A percentile compares a stretch with the other conserved stretches of the same genome.
Conservation (phyloP, 2,113 vertebrate genomes). For the Neodon shergylaensis region DNA sequence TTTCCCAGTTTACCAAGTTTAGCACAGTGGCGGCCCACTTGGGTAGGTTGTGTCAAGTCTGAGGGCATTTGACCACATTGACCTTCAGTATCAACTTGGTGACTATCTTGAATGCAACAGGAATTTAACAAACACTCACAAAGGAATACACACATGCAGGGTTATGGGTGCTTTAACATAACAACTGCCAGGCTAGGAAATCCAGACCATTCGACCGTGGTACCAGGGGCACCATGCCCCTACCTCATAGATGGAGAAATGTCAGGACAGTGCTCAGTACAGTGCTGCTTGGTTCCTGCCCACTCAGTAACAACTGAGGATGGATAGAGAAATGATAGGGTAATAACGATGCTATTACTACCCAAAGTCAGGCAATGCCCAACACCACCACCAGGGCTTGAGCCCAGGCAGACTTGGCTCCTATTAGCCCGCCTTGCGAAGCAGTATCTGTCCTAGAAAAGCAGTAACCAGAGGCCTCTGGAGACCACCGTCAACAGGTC, state of each 20-base stretch:
- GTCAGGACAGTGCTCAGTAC: neutral
- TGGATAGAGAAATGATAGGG: neutral
- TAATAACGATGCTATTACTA: accelerated
- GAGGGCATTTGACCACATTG: neutral
- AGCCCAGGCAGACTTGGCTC: neutral
- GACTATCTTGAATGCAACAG: neutral
- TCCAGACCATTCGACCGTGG: neutral
- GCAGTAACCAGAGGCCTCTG: neutral
- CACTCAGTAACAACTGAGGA: neutral
- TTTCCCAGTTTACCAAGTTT: neutral
- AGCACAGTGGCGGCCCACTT: accelerated
- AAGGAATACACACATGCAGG: neutral
- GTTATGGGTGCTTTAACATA: neutral
- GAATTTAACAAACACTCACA: neutral
- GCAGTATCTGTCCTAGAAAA: neutral
- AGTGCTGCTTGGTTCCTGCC: accelerated
- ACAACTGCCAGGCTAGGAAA: neutral
- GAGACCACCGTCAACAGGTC: neutral
- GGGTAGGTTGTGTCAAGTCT: accelerated
- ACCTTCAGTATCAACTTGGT: neutral
- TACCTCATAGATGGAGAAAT: neutral
- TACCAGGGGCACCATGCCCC: neutral
- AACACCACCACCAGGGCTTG: neutral
- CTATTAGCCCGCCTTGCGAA: neutral
- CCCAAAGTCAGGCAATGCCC: neutral